Conservation (phyloP, 2,113 vertebrate genomes). For the Gnathonemus echidnorhynchus region DNA sequence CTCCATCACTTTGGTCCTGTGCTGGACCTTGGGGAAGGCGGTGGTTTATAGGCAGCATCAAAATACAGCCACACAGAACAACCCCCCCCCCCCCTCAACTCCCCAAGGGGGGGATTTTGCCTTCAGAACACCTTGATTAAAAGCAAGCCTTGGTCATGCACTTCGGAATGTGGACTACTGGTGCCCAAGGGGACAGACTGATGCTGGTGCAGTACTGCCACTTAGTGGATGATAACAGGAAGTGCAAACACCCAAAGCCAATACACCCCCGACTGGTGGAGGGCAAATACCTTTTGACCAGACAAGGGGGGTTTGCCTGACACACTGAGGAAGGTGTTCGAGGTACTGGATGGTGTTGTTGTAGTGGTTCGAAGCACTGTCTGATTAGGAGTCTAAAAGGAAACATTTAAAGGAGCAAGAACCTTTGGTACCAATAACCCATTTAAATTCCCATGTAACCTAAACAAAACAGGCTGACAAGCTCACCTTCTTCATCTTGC, state of each 20-base stretch:
- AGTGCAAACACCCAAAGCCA: neutral
- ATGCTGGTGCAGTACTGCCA: neutral
- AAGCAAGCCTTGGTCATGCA: neutral
- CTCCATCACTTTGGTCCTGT: constrained; percentile 27
- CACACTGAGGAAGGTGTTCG: constrained; percentile 36
- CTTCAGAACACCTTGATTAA: neutral
- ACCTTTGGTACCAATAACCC: neutral
- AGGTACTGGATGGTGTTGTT: neutral
- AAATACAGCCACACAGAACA: neutral
- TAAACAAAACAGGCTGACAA: neutral
- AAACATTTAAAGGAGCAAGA: neutral
- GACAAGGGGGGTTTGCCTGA: constrained; percentile 37
- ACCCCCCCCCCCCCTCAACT: neutral
- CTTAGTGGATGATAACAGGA: neutral
- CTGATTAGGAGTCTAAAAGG: constrained; percentile 28
- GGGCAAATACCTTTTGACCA: constrained; percentile 23
- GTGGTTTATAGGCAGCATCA: neutral
- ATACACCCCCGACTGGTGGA: neutral
- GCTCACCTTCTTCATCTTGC: constrained; percentile 41
- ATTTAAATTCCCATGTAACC: neutral
- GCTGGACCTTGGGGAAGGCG: neutral
- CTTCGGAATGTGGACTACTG: neutral
- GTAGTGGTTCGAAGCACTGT: constrained; percentile 21
- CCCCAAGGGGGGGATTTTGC: neutral
- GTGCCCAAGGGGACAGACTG: neutral